Conservation (phyloP, 1,140 invertebrate species). For the Ladona fulva region DNA sequence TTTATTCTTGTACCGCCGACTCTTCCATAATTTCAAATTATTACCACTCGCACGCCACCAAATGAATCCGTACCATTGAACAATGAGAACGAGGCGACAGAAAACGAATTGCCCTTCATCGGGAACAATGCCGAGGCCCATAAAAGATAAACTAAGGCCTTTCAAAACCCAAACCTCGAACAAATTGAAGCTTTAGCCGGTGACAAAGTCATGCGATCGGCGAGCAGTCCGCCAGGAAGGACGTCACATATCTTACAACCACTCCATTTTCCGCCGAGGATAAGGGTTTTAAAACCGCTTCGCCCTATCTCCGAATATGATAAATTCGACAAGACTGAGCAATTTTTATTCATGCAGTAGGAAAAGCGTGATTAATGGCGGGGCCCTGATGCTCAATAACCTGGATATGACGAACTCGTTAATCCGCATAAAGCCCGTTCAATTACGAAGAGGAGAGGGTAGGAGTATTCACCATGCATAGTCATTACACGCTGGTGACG, state of each 20-base stretch:
- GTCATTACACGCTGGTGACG: not conserved
- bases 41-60: not conserved
- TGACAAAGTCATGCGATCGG: not conserved
- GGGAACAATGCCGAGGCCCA: not conserved
- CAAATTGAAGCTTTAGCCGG: not conserved
- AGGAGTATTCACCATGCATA: not conserved
- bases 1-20: not conserved
- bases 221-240: not conserved
- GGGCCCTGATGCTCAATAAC: not conserved
- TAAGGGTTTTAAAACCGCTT: not conserved
- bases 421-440: constrained; percentile 4
- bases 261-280: not conserved
- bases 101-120: not conserved
- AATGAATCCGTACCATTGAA: not conserved
- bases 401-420: not conserved
- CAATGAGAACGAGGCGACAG: not conserved
- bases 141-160: not conserved
- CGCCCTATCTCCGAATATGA: not conserved
- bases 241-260: not conserved
- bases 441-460: not conserved
- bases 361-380: not conserved
- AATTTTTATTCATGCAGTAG: not conserved
- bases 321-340: not conserved
- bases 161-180: not conserved
- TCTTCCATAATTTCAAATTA: not conserved